Conservation (phyloP, 2,113 vertebrate species). For the Irena cyanogastra region DNA sequence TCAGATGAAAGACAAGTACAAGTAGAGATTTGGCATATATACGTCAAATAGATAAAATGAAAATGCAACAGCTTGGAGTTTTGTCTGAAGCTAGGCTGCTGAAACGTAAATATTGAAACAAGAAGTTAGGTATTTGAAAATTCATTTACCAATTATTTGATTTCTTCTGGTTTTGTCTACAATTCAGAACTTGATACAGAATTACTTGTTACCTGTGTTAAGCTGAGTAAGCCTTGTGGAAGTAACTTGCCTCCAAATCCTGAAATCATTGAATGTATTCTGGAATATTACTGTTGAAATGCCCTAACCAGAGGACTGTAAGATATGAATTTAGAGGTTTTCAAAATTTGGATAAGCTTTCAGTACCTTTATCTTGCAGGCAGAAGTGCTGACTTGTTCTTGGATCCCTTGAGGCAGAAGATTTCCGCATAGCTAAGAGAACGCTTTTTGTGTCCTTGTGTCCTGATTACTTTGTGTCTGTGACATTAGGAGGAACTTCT, state of each 20-base stretch:
- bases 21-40: neutral
- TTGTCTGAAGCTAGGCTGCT: neutral
- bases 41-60: neutral
- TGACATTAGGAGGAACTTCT: neutral
- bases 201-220: neutral
- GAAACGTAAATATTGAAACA: neutral
- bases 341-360: neutral
- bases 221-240: neutral
- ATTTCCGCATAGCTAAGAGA: accelerated
- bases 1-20: neutral
- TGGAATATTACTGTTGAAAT: neutral
- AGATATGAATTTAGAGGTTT: neutral
- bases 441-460: neutral
- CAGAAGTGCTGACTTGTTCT: neutral
- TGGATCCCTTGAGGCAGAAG: neutral
- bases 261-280: neutral
- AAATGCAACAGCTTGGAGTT: neutral
- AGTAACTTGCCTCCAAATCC: neutral
- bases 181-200: neutral
- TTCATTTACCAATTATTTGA: neutral
- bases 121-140: neutral
- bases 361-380: neutral
- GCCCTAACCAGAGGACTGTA: neutral
- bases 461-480: neutral
- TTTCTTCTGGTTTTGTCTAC: neutral